Conservation (phyloP, 2,113 vertebrate species). For the Oxyruncus cristatus region DNA sequence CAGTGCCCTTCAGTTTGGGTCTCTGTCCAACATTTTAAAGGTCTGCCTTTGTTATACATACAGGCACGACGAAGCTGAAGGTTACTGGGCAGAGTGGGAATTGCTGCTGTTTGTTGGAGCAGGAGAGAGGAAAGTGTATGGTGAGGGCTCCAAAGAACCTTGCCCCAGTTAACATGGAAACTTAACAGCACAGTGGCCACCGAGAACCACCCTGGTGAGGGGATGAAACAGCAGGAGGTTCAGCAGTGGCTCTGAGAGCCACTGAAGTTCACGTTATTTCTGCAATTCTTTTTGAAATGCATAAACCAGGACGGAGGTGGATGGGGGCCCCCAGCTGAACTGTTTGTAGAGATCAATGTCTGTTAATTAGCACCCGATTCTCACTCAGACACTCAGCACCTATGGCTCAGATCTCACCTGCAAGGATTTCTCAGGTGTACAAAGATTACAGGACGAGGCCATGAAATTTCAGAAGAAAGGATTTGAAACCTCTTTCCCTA, state of each 20-base stretch:
- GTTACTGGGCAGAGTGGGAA: conserved; percentile 18
- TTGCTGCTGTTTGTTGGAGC: neutral
- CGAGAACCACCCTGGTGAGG: neutral
- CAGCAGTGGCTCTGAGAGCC: neutral
- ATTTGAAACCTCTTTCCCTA: neutral
- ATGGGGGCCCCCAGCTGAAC: rapidly evolving
- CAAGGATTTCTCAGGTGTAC: neutral
- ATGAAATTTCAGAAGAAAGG: neutral
- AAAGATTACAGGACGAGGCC: neutral
- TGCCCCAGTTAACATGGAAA: neutral
- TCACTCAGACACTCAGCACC: neutral
- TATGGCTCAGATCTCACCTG: neutral
- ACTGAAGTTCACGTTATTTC: neutral
- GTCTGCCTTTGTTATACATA: conserved; percentile 38
- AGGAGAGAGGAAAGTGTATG: neutral
- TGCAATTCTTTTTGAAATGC: neutral
- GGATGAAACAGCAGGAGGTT: neutral
- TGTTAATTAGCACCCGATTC: neutral
- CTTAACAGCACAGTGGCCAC: neutral
- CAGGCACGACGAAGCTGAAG: neutral
- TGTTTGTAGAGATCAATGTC: neutral
- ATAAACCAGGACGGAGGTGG: neutral
- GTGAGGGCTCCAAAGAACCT: neutral
- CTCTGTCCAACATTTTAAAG: conserved; percentile 55
- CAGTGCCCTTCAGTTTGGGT: conserved; percentile 38